Base-by-base conservation (phyloP, 1,140 invertebrate genomes). In the Leguminivora glycinivorella region DNA sequence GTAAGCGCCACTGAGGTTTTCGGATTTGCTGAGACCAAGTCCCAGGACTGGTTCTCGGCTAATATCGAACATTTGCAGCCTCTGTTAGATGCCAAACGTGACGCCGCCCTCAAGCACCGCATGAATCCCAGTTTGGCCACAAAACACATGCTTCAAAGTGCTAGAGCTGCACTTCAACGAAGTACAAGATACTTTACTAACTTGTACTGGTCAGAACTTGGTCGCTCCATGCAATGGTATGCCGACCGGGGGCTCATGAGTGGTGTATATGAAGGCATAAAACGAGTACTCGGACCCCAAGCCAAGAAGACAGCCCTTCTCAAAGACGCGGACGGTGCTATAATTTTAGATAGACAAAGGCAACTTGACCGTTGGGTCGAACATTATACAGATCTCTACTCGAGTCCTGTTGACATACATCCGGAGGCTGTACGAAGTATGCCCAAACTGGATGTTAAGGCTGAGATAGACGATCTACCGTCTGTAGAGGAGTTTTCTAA, bases 261-360 rank as follows among this genome's bases (percentile, higher is more conserved):
- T 7, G 58, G 58, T 12, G 58, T 60, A 1, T 60, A 60, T 7
- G 1, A n/a, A 6, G 58, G 58, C 2, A 60, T 60, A 2, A 60
- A 60, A 25, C 19, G 26, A 25, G 58, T n/a, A 5, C 9, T 60
- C 6, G 58, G 25, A 12, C 38, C 26, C 22, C 17, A 26, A 24
- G 31, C 60, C 17, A 76, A 76, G 24, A 76, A 76, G 25, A 73
- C 68, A 52, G 70, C 74, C n/a, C 74, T 71, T 58, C 60, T 76
- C 7, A 76, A 73, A 40, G 74, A 72, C 22, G 17, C 17, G 14
- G 69, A 73, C n/a, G 71, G 71, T 14, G 24, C 69, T 60, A n/a
- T 71, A 3, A 76, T 76, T 7, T 70, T 47, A 10, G 24, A 76
- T 31, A 68, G 40, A 24, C 22, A 69, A 0, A 29, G 56, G 14